Evolutionary conservation across 2,888 invertebrate genomes (phyloP).

Genomic region (Diabrotica balteata): DNA sequence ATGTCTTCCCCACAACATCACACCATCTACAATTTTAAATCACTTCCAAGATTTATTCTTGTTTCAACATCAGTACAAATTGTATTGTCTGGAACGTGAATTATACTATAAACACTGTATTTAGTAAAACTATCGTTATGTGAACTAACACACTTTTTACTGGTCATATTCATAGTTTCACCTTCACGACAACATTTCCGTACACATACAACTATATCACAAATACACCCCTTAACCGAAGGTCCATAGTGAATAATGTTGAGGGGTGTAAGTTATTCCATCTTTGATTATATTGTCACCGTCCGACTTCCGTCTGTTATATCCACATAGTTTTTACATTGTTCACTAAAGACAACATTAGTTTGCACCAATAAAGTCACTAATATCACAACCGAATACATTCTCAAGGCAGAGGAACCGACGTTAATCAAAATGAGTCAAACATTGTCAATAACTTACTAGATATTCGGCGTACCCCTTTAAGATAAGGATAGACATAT

Average conservation of each 20-base stretch:
- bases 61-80: constrained; percentile 36
- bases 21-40: constrained; percentile 27
- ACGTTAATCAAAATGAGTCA: no score
- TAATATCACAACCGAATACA: not conserved
- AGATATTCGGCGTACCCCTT: not conserved
- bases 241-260: constrained; percentile 34
- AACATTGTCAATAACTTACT: not conserved
- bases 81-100: constrained; percentile 38
- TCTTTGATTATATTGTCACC: constrained; percentile 40
- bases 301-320: constrained; percentile 37
- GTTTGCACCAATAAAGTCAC: not conserved
- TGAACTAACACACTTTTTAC: constrained; percentile 30
- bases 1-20: constrained; percentile 33
- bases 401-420: no score
- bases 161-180: constrained; percentile 35
- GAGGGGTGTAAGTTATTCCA: constrained; percentile 34
- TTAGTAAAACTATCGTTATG: constrained; percentile 17
- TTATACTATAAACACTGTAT: constrained; percentile 33
- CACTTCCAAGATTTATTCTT: constrained; percentile 31
- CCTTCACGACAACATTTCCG: constrained; percentile 40
- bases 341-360: not conserved
- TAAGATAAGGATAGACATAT: constrained; percentile 1
- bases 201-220: constrained; percentile 35
- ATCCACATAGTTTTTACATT: constrained; percentile 37
- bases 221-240: constrained; percentile 36